Percentiles rank a stretch among this genome's conserved stretches.
Conservation (phyloP, 2,113 vertebrate species). For the Neodon shergylaensis region DNA sequence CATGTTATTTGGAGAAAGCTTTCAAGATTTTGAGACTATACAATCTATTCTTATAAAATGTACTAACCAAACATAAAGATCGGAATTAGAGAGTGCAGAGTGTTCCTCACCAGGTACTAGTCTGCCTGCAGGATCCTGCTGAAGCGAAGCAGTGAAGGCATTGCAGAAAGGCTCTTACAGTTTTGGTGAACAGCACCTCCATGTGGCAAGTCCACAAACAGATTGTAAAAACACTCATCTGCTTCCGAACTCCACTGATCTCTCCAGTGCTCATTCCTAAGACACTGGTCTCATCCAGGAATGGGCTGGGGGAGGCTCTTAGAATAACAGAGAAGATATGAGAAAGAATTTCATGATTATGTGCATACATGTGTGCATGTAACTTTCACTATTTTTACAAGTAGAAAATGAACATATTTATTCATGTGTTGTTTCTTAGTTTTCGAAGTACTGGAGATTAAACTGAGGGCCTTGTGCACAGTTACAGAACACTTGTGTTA, state of each 20-base stretch:
- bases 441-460: not conserved
- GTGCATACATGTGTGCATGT: not conserved
- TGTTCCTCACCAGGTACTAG: not conserved
- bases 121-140: not conserved
- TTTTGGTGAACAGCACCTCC: not conserved
- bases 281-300: not conserved
- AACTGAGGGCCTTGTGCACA: too few relatives aligned
- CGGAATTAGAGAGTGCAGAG: not conserved
- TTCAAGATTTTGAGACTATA: slow-evolving; percentile 45
- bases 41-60: not conserved
- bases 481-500: too few relatives aligned
- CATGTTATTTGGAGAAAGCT: not conserved
- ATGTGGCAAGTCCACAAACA: not conserved
- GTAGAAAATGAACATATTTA: not conserved
- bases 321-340: not conserved
- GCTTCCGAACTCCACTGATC: not conserved
- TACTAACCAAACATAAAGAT: slow-evolving; percentile 42
- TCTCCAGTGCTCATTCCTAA: not conserved
- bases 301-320: not conserved
- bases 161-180: not conserved
- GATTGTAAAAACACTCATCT: not conserved
- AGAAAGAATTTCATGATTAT: not conserved
- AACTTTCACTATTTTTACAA: slow-evolving; percentile 18
- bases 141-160: not conserved
- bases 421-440: not conserved